Evolutionary conservation across 2,113 vertebrate species (phyloP).

Genomic region (Centropristis striata): DNA sequence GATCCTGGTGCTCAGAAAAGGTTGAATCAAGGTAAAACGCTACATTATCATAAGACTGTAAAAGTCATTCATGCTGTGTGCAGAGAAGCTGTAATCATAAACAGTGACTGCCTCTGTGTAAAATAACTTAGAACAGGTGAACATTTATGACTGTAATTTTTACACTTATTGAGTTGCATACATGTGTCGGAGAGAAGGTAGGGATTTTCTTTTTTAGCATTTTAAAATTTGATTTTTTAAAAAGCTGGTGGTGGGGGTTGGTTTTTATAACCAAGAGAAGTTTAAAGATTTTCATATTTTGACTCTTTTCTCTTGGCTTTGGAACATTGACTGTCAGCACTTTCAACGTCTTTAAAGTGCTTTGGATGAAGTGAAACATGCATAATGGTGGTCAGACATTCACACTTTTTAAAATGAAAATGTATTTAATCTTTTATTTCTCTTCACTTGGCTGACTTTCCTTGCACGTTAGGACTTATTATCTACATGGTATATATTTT

Average conservation of each 20-base stretch:
- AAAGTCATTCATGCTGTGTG: background rate
- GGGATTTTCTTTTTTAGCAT: background rate
- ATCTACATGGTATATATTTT: background rate
- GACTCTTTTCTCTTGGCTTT: too few species aligned
- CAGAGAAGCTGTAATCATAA: background rate
- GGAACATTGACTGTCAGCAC: too few species aligned
- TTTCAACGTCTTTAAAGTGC: background rate
- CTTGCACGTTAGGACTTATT: background rate
- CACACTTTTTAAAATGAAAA: background rate
- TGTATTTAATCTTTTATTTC: background rate
- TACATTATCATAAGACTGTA: background rate
- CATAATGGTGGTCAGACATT: background rate
- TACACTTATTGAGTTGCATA: background rate
- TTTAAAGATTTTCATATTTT: too few species aligned
- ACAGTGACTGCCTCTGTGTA: background rate
- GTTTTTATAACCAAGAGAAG: too few species aligned
- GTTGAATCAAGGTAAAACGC: too few species aligned
- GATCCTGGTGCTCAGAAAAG: too few species aligned
- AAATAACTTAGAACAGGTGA: background rate
- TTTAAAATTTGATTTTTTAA: too few species aligned
- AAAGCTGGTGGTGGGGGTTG: too few species aligned
- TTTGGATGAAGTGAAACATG: background rate
- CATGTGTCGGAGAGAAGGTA: too few species aligned
- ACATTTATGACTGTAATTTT: background rate
- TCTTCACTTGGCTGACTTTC: background rate